Conservation (phyloP, 2,888 invertebrate species). For the Luffia ferchaultella region DNA sequence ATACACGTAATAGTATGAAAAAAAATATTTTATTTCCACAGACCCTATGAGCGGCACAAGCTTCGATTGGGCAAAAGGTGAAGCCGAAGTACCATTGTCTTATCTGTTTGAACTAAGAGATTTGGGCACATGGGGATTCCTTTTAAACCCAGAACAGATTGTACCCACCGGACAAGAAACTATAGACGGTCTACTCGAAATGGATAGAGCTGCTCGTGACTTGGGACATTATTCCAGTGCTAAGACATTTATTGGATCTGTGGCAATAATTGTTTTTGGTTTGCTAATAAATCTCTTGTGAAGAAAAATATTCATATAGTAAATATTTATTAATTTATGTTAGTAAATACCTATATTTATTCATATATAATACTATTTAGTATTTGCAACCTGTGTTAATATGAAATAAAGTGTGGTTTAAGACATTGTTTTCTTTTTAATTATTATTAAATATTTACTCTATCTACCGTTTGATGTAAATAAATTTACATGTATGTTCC, state of each 20-base stretch:
- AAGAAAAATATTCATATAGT: too few species aligned
- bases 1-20: too few species aligned
- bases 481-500: too few species aligned
- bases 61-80: constrained; percentile 68
- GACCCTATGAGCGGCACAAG: constrained; percentile 58
- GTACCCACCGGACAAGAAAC: constrained; percentile 66
- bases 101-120: constrained; percentile 70
- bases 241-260: constrained; percentile 17
- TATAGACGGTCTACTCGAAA: constrained; percentile 60
- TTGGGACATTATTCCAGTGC: constrained; percentile 31
- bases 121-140: constrained; percentile 62
- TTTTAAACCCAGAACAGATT: constrained; percentile 61
- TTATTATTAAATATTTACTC: too few species aligned
- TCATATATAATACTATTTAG: too few species aligned
- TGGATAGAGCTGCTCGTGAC: constrained; percentile 35
- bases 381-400: too few species aligned
- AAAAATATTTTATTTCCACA: too few species aligned
- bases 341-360: background rate
- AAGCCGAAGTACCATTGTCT: constrained; percentile 52
- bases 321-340: background rate
- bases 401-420: too few species aligned
- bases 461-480: too few species aligned
- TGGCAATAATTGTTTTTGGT: constrained; percentile 19
- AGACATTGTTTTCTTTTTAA: too few species aligned
- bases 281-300: constrained; percentile 8